Percentiles rank a stretch among this genome's conserved stretches.
Conservation (phyloP, 2,113 vertebrate species). For the Callithrix jacchus region DNA sequence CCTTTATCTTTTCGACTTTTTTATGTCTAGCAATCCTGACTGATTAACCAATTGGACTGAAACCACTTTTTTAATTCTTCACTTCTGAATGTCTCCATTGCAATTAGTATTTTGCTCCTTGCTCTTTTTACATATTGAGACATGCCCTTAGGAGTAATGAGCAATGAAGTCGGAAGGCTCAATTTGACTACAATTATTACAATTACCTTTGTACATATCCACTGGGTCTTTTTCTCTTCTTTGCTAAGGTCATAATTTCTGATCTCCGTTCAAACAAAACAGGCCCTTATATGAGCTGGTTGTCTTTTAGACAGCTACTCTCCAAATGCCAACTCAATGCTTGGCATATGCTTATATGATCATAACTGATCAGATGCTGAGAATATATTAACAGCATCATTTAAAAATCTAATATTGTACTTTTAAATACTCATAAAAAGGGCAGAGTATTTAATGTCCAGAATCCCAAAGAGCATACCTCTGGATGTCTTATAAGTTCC, state of each 20-base stretch:
- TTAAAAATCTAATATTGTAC: constrained; percentile 59
- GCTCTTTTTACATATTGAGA: constrained; percentile 70
- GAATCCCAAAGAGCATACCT: constrained; percentile 53
- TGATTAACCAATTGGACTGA: constrained; percentile 59
- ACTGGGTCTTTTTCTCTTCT: constrained; percentile 65
- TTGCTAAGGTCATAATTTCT: constrained; percentile 71
- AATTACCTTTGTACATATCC: constrained; percentile 72
- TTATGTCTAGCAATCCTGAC: constrained; percentile 58
- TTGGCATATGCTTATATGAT: constrained; percentile 41
- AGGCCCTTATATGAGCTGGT: constrained; percentile 43
- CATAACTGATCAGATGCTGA: constrained; percentile 47
- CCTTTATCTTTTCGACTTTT: constrained; percentile 64
- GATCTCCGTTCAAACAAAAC: constrained; percentile 75
- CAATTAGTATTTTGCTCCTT: constrained; percentile 63
- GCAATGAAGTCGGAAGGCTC: constrained; percentile 66
- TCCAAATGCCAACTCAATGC: constrained; percentile 59
- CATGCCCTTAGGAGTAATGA: constrained; percentile 63
- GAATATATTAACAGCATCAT: constrained; percentile 1
- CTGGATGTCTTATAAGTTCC: constrained; percentile 63
- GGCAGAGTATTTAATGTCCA: constrained; percentile 16
- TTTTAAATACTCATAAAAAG: constrained; percentile 27
- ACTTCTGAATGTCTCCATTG: constrained; percentile 70
- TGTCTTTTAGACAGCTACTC: constrained; percentile 29
- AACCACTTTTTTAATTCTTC: constrained; percentile 51
- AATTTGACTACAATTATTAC: constrained; percentile 52